A percentile compares a stretch with the other conserved stretches of the same genome.
Conservation (phyloP, 2,113 vertebrate genomes). For the Mystacornis crossleyi region DNA sequence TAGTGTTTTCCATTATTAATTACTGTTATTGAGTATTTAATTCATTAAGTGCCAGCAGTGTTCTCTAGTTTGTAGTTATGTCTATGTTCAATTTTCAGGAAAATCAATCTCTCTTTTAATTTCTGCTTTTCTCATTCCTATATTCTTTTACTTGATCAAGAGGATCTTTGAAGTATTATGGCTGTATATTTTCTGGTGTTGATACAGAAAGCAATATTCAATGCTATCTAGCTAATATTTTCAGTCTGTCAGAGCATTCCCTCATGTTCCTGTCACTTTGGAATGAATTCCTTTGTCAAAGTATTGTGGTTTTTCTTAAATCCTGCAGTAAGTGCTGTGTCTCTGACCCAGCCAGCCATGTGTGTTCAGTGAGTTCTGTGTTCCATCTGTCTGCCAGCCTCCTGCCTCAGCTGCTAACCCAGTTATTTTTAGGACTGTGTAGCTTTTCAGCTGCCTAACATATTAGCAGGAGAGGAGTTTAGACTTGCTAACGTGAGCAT, state of each 20-base stretch:
- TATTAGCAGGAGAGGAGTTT: conserved; percentile 25
- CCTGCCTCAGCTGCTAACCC: conserved; percentile 10
- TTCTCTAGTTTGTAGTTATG: not conserved
- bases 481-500: conserved; percentile 39
- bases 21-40: not conserved
- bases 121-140: not conserved
- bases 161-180: not conserved
- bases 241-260: not conserved
- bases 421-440: conserved; percentile 63
- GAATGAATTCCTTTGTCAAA: not conserved
- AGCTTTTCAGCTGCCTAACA: conserved; percentile 51
- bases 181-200: not conserved
- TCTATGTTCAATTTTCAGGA: not conserved
- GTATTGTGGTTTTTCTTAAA: not conserved
- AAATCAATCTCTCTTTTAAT: not conserved
- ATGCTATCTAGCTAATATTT: not conserved
- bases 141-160: not conserved
- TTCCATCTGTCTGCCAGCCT: conserved; percentile 33
- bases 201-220: not conserved
- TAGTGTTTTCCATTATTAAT: conserved; percentile 1
- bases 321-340: not conserved
- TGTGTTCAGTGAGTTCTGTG: not conserved
- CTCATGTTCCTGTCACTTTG: not conserved
- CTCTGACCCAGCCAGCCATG: not conserved
- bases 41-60: not conserved